These are phyloP conservation scores for Pseudorhombus dupliciocellatus DNA, from an alignment of 2,113 vertebrate genomes.

Conservation along the genomic window DNA sequence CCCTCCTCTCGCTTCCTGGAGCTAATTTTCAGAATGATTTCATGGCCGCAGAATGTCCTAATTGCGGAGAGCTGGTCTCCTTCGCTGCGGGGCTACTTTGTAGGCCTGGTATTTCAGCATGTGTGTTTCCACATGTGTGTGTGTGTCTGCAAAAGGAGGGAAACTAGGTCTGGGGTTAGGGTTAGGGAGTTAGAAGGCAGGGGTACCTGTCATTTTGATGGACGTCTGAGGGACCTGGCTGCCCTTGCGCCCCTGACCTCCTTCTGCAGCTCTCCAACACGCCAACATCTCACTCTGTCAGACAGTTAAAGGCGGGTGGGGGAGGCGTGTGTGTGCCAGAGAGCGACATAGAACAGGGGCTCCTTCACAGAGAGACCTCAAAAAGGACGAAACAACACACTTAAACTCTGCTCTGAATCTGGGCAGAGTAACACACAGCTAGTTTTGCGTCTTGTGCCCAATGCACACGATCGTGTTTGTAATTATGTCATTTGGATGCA, in stretches of 20 bases:
- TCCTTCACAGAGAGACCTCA: constrained; percentile 55
- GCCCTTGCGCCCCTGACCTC: constrained; percentile 80
- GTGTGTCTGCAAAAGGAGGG: constrained; percentile 50
- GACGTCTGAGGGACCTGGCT: constrained; percentile 78
- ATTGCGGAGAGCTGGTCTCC: constrained; percentile 79
- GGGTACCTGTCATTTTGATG: constrained; percentile 80
- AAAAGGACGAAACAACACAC: constrained; percentile 67
- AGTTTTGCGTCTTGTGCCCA: constrained; percentile 33
- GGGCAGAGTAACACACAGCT: constrained; percentile 34
- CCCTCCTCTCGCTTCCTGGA: constrained; percentile 76
- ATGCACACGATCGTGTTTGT: constrained; percentile 43
- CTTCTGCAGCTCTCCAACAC: constrained; percentile 64
- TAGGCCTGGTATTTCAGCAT: constrained; percentile 60
- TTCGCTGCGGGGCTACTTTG: constrained; percentile 76
- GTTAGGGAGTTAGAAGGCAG: constrained; percentile 73
- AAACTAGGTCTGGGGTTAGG: constrained; percentile 65
- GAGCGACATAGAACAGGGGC: constrained; percentile 67
- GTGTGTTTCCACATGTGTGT: constrained; percentile 23
- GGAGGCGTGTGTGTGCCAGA: constrained; percentile 49
- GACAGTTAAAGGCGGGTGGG: constrained; percentile 76
- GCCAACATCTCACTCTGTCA: constrained; percentile 74
- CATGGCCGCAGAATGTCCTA: constrained; percentile 82
- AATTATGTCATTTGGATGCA: constrained; percentile 60
- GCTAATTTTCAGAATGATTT: constrained; percentile 82
- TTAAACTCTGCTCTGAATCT: constrained; percentile 53